Evolutionary conservation across 92 coral and sea anemone species (phyloP).

Genomic region (Epizoanthus illoricatus): DNA sequence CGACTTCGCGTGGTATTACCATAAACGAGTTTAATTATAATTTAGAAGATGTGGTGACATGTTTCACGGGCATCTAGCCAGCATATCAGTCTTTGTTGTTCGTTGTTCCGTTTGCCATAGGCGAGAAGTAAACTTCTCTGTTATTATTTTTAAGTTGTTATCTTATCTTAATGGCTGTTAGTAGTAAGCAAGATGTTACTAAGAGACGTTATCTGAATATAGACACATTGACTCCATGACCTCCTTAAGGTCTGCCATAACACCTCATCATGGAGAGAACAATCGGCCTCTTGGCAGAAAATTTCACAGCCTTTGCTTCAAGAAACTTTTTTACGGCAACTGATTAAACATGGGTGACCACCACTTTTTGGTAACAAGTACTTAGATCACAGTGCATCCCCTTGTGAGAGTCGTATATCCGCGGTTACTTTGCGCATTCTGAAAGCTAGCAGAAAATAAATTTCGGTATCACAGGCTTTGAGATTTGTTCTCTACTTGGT

Average conservation of each 20-base stretch:
- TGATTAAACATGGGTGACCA: neutral
- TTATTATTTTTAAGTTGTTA: neutral
- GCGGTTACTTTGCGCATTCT: neutral
- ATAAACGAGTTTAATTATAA: conserved; percentile 9
- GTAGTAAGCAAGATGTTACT: neutral
- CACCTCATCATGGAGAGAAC: no score
- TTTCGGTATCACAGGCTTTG: conserved; percentile 19
- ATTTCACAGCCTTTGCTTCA: conserved; percentile 1
- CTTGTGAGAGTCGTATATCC: neutral
- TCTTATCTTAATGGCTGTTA: neutral
- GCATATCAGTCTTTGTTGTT: no score
- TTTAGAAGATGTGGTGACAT: neutral
- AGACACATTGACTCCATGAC: neutral
- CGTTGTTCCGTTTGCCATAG: neutral
- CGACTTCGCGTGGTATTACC: neutral
- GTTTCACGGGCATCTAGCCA: neutral
- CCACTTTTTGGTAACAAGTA: neutral
- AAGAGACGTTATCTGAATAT: neutral
- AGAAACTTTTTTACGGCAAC: neutral
- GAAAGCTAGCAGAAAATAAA: conserved; percentile 28
- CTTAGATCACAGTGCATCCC: neutral
- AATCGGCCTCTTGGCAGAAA: neutral
- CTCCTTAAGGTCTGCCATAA: neutral
- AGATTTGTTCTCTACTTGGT: neutral
- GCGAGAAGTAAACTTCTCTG: no score